Percentiles rank a stretch among this genome's conserved stretches.
phyloP scores from a whole-genome alignment of 2,797 vertebrate species.

The Hydrophis major region DNA sequence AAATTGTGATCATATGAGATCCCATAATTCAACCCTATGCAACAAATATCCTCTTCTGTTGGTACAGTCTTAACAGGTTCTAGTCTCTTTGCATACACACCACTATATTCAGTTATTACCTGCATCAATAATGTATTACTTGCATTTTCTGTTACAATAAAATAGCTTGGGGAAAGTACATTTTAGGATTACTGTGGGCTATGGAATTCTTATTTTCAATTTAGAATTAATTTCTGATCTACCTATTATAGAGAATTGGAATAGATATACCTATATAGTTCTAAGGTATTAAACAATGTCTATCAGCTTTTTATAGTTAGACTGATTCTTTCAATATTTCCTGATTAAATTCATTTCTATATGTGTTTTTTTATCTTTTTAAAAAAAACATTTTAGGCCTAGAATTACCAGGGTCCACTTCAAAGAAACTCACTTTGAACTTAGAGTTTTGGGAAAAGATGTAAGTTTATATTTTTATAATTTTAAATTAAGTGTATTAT shows the following conservation, averaged over 20 bases:
- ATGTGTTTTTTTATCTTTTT: slow-evolving; percentile 25
- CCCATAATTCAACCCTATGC: background rate
- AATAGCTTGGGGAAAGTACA: background rate
- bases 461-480: slow-evolving; percentile 74
- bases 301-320: background rate
- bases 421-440: slow-evolving; percentile 87
- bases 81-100: background rate
- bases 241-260: background rate
- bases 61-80: background rate
- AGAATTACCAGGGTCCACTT: slow-evolving; percentile 89
- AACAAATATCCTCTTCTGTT: background rate
- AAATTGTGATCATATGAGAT: background rate
- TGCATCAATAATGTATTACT: background rate
- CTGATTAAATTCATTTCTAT: background rate
- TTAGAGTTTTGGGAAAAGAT: slow-evolving; percentile 85
- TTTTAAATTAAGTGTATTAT: background rate
- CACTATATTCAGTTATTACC: background rate
- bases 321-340: background rate
- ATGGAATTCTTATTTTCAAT: background rate
- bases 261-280: background rate
- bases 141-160: background rate
- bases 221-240: background rate
- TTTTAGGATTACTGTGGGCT: background rate
- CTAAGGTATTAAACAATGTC: background rate
- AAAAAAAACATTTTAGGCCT: slow-evolving; percentile 71